phyloP scores from a whole-genome alignment of 2,888 invertebrate genomes.

The Agrochola lota region DNA sequence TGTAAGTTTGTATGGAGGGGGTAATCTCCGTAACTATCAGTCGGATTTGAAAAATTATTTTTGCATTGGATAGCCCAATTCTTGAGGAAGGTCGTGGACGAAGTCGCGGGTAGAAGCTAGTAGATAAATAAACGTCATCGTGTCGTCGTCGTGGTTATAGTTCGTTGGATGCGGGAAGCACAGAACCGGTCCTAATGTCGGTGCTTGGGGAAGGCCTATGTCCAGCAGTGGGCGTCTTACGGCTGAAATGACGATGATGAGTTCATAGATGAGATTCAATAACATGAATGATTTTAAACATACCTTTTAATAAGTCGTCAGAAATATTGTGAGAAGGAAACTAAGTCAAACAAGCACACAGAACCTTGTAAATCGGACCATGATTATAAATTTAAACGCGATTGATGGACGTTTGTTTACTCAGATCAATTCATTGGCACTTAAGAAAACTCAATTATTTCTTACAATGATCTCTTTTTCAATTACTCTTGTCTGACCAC shows the following conservation, averaged over 20 bases:
- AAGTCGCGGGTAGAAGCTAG: too few species aligned
- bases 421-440: background rate
- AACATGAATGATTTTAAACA: too few species aligned
- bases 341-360: too few species aligned
- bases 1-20: too few species aligned
- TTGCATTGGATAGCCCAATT: too few species aligned
- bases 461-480: background rate
- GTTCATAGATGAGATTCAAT: too few species aligned
- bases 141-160: background rate
- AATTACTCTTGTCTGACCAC: background rate
- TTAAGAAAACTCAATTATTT: background rate
- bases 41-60: too few species aligned
- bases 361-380: too few species aligned
- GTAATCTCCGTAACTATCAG: too few species aligned
- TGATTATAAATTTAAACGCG: background rate
- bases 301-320: too few species aligned
- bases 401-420: conserved; percentile 2
- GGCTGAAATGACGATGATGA: background rate
- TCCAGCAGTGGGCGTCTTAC: background rate
- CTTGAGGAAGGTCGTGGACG: too few species aligned
- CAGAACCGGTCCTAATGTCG: background rate
- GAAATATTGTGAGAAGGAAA: too few species aligned
- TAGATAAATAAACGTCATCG: background rate
- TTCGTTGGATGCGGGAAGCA: background rate
- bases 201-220: background rate